Evolutionary conservation across 2,888 invertebrate species (phyloP), one percentile per base, ranked within the genome.

Genomic region (Bembecia ichneumoniformis): DNA sequence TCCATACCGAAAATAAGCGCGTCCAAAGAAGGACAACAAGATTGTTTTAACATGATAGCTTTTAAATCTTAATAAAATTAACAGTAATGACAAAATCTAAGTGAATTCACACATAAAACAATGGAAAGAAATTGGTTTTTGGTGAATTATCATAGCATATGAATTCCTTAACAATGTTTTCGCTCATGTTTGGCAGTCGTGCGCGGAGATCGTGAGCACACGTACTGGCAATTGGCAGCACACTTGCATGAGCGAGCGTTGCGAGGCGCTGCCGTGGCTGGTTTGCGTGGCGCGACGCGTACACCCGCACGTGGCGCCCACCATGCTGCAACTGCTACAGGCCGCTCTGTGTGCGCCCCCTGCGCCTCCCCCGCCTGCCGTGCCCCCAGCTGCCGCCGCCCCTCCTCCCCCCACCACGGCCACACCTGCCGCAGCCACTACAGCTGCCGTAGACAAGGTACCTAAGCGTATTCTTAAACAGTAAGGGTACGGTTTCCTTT

Each of bases 201-300:
- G 98, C 64, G 92, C 95, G 48, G 98, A 99, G 77, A 95, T 98
- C 51, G 97, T 97, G 35, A 91, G 93, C 48, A 92, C 93, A 49
- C 92, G 98, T 49, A 96, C 97, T 0, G 93, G 94, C 59, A 98
- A 98, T 86, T 99, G 98, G 98, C 98, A 98, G 77, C 90, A 93
- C 68, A 95, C 94, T 73, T 97, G 96, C 68, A 77, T 90, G 2
- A 89, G 90, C 35, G 92, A 94, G 64, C 91, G 92, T 28, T 88
- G 88, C 59, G 90, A 91, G 56, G 92, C 93, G 3, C 91, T 97
- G 47, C 88, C 96, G 20, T 93, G 96, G 59, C 92, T 98, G 64
- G 90, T 98, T 65, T 90, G 93, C 52, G 93, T 94, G 46, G 94
- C 96, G 64, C 94, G 96, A 52, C 89, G 94, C 47, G 87, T 98